Evolutionary conservation across 2,888 invertebrate genomes (phyloP), one percentile per base, ranked within the genome.

Genomic region (Scotopteryx bipunctaria): DNA sequence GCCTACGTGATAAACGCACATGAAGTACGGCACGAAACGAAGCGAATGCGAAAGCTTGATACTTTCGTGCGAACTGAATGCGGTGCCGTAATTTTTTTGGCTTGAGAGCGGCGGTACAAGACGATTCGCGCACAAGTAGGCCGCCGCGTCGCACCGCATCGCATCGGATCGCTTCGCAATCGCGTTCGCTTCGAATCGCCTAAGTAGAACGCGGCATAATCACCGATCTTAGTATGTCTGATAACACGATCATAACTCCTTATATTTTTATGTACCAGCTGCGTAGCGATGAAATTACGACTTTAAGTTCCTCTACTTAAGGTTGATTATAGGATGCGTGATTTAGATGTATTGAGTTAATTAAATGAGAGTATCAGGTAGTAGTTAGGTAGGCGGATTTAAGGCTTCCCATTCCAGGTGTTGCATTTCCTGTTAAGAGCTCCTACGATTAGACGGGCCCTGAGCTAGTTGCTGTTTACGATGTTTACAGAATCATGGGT

Each of bases 331-430:
- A 17, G 37, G 31, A 13, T 46, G 29, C 31, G 9, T 16, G 5
- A 3, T 15, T 45, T 25, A 32, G 27, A 52, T 46, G 36, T 53
- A 33, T 56, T 42, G 27, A 9, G 25, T 25, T 9, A 70, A 72
- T 73, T 67, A 64, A 69, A 63, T 69, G 40, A 17, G 46, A 56
- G 69, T 69, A 73, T 71, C 73, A 69, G 69, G 67, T 75, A 62
- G 65, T 68, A 66, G 63, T 73, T 69, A 75, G 73, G 64, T 53
- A 71, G 73, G 61, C 45, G 69, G 69, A 76, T 76, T 73, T 76
- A 73, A 69, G 66, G 69, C 69, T 69, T 71, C 71, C 49, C 64
- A 66, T 72, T 69, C 63, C 66, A 74, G 73, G 71, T 76, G 78
- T 73, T 70, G 64, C 66, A 65, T 71, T 69, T 61, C 68, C 56